Evolutionary conservation across 1,140 invertebrate species (phyloP), one percentile per base, ranked within the genome.

Genomic region (Sesamia nonagrioides): DNA sequence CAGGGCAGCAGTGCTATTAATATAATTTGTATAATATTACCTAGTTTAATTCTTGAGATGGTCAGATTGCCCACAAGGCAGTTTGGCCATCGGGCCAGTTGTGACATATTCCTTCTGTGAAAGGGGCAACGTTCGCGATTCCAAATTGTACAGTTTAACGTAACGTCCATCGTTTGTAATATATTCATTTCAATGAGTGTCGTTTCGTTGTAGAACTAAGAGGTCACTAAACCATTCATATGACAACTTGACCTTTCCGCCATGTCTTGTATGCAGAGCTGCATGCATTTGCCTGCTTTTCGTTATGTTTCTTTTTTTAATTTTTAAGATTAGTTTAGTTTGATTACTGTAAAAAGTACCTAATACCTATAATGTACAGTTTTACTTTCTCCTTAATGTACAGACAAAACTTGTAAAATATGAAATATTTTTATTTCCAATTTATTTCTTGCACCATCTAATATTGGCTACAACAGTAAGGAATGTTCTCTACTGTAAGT

Each of bases 401-500:
- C 94, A 95, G 92, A 95, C 88, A 87, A 92, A 89, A 92, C 89
- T 92, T 95, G 94, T 95, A 95, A 96, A 95, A 96, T 96, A 96
- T 92, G 88, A 94, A 95, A 95, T 93, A 95, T 95, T 96, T 95
- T 96, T 95, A 94, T 96, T 97, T 97, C 95, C 95, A 95, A 96
- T 96, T 96, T 92, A 96, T 96, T 97, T 97, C 96, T 96, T 97
- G 97, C 97, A 97, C 97, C 95, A 96, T 96, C 95, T 97, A 96
- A 96, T 96, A 97, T 96, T 96, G 95, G 96, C 96, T 95, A 95
- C 95, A 95, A 95, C 94, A 77, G 58, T 66, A 96, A 97, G 97
- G 97, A 97, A 97, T 97, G 97, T 37, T 77, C 72, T 75, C 96
- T 97, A 96, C 96, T 96, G 97, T 97, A 97, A 97, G 97, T 97